Evolutionary conservation across 2,113 vertebrate species (phyloP), one percentile per base, ranked within the genome.

Genomic region (Eulacestoma nigropectus): DNA sequence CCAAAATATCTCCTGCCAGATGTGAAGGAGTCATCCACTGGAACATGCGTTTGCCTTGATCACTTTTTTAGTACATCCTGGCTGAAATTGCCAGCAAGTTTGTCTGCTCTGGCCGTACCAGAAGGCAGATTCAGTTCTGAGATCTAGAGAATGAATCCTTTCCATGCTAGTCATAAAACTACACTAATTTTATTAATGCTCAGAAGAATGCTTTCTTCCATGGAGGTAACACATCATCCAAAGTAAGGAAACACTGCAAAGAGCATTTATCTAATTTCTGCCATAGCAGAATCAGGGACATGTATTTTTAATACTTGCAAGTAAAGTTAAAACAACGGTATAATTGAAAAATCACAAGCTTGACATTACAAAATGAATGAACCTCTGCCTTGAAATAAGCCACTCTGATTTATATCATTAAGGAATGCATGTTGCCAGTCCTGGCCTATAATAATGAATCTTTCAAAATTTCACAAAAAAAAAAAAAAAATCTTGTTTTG

Each of bases 141-240:
- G 21, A 35, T 37, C 7, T 21, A n/a, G 7, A 87, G 56, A 63
- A 70, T 23, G 3, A 80, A 50, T 14, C 44, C 19, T 41, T 50
- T 63, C 10, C 41, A 55, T 49, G 11, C 6, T n/a, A 35, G 4
- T n/a, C 39, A 56, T 30, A 47, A 72, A 86, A 27, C 18, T 42
- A 13, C 19, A 9, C 0, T 59, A 2, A 39, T 74, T 73, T 67
- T 68, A 63, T 26, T 67, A 21, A 32, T 16, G 10, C 16, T 81
- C 6, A 37, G 13, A 35, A 63, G 29, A 87, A 59, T 0, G 0
- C 3, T 49, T 69, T 80, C 46, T 85, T 75, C n/a, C 6, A 9
- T 25, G 5, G 7, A 46, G 3, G 29, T 26, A 62, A 15, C 2
- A n/a, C 10, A 50, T 7, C 3, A 30, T 32, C 15, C 22, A 25